Percentiles rank a stretch among this genome's conserved stretches.
These are phyloP conservation scores for Brachionichthys hirsutus DNA, from an alignment of 2,113 vertebrate genomes.

Conservation along the genomic window DNA sequence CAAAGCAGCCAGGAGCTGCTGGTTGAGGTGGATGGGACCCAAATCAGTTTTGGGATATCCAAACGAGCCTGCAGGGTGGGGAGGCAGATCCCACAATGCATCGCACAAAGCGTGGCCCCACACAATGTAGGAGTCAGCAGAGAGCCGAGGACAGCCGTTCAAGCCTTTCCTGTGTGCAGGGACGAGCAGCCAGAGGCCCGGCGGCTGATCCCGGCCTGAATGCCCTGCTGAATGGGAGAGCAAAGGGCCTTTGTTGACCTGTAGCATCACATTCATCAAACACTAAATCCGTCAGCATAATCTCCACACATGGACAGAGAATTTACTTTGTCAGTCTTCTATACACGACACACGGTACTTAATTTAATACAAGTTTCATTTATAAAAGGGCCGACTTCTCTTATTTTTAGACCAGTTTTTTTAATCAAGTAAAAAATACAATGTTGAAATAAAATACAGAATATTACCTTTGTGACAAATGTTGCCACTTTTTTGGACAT, in stretches of 20 bases:
- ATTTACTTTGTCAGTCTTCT: slow-evolving; percentile 15
- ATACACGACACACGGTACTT: slow-evolving; percentile 1
- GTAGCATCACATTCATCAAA: slow-evolving; percentile 74
- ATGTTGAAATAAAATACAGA: no score
- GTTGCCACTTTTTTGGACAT: no score
- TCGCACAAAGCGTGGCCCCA: slow-evolving; percentile 57
- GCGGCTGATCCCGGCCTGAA: slow-evolving; percentile 69
- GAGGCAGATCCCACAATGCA: slow-evolving; percentile 33
- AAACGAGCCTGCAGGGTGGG: slow-evolving; percentile 19
- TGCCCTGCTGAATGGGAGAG: slow-evolving; percentile 65
- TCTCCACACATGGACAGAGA: slow-evolving; percentile 31
- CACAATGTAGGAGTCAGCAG: slow-evolving; percentile 73
- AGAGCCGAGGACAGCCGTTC: slow-evolving; percentile 59
- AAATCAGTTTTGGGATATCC: slow-evolving; percentile 24
- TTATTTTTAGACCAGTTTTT: no score
- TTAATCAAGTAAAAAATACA: no score
- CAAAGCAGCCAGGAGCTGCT: slow-evolving; percentile 12
- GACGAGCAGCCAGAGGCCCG: slow-evolving; percentile 57
- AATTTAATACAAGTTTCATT: no score
- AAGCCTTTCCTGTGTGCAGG: slow-evolving; percentile 69
- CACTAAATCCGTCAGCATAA: slow-evolving; percentile 38
- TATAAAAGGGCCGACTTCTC: no score
- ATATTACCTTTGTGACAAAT: no score
- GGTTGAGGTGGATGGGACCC: slow-evolving; percentile 4
- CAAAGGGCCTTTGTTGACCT: slow-evolving; percentile 68